Conservation (phyloP, 1,140 invertebrate genomes). For the Tetragnatha versicolor region DNA sequence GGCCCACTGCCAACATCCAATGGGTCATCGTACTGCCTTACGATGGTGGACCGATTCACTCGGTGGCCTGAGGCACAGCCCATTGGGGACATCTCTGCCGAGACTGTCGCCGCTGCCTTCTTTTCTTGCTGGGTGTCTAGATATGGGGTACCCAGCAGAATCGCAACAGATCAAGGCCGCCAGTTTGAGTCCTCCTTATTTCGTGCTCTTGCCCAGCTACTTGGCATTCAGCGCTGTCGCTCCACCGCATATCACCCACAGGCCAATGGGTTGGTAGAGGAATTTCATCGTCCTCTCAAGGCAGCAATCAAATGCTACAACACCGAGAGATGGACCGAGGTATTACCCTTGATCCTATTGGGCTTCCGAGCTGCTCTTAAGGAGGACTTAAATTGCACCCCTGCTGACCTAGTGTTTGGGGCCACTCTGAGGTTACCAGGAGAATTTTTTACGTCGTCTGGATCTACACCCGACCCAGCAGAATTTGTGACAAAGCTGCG, state of each 20-base stretch:
- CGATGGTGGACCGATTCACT: conserved; percentile 65
- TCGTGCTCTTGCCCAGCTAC: neutral
- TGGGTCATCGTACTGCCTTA: conserved; percentile 63
- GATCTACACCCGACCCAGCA: too few species aligned
- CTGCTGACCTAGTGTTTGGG: conserved; percentile 26
- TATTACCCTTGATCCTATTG: conserved; percentile 61
- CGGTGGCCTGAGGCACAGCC: conserved; percentile 65
- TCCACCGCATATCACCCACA: conserved; percentile 58
- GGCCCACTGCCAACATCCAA: conserved; percentile 63
- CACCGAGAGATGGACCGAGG: neutral
- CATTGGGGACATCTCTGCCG: conserved; percentile 62
- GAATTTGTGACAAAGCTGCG: neutral
- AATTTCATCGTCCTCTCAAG: conserved; percentile 64
- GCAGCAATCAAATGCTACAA: conserved; percentile 52
- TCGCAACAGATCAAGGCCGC: neutral
- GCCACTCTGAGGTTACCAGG: neutral
- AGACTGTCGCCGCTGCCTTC: conserved; percentile 61
- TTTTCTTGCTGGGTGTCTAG: conserved; percentile 61
- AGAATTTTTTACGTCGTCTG: conserved; percentile 29
- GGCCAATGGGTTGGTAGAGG: conserved; percentile 62
- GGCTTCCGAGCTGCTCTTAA: conserved; percentile 58
- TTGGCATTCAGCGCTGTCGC: neutral
- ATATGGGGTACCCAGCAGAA: conserved; percentile 45
- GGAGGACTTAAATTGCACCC: neutral
- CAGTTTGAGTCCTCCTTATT: neutral